Percentiles rank a stretch among this genome's conserved stretches.
Conservation (phyloP, 2,797 vertebrate species). For the Melanotaenia maccullochi region DNA sequence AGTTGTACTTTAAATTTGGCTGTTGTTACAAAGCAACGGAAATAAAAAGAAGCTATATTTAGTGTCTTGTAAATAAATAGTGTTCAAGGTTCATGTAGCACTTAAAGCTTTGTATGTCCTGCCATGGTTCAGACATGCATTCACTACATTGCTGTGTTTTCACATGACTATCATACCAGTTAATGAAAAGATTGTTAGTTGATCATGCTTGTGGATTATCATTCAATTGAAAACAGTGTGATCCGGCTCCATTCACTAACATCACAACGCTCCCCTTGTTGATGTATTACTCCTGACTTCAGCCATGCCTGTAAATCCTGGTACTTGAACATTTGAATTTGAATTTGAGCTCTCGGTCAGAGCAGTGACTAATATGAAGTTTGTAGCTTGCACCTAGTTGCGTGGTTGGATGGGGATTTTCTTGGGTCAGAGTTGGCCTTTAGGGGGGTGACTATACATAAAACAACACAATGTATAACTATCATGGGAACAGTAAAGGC, state of each 20-base stretch:
- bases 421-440: background rate
- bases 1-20: background rate
- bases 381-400: background rate
- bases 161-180: background rate
- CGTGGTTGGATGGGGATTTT: background rate
- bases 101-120: background rate
- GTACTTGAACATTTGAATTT: background rate
- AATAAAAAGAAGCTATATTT: background rate
- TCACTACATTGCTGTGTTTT: background rate
- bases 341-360: background rate
- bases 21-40: background rate
- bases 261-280: background rate
- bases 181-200: background rate
- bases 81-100: background rate
- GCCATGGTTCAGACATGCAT: background rate
- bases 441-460: background rate
- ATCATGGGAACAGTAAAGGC: background rate
- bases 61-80: background rate
- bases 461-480: background rate
- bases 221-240: background rate
- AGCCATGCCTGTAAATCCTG: slow-evolving; percentile 17
- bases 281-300: background rate
- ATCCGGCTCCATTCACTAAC: background rate
- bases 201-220: background rate
- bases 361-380: background rate